Conservation (phyloP, 2,888 invertebrate species). For the Tenodera sinensis region DNA sequence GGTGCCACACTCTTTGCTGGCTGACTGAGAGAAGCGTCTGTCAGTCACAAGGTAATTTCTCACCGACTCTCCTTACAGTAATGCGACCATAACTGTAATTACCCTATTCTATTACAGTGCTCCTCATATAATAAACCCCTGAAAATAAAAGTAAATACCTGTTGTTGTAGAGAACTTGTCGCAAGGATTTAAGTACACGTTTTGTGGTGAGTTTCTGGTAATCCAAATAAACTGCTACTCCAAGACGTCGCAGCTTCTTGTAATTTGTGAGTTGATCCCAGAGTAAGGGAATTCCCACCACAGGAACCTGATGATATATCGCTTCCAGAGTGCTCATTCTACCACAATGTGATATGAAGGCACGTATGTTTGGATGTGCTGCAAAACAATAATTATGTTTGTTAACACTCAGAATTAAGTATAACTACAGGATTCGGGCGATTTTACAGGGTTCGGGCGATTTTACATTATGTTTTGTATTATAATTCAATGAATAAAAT, state of each 20-base stretch:
- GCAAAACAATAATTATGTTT: neutral
- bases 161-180: neutral
- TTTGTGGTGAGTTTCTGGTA: neutral
- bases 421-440: too few species aligned
- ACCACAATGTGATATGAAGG: constrained; percentile 44
- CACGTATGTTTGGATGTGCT: neutral
- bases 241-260: neutral
- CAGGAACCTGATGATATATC: neutral
- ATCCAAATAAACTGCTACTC: neutral
- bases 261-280: neutral
- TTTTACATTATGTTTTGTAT: too few species aligned
- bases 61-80: too few species aligned
- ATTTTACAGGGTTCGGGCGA: too few species aligned
- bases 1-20: too few species aligned
- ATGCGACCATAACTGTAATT: too few species aligned
- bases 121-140: too few species aligned
- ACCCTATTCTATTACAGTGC: too few species aligned
- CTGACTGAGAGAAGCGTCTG: too few species aligned
- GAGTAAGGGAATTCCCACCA: neutral
- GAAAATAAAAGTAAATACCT: neutral
- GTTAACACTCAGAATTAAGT: too few species aligned
- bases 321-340: constrained; percentile 40
- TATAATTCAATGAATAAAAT: too few species aligned
- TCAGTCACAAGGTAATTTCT: too few species aligned
- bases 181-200: neutral